A percentile compares a stretch with the other conserved stretches of the same genome.
Evolutionary conservation across 2,113 vertebrate species (phyloP).

Genomic region (Herpailurus yagouaroundi): DNA sequence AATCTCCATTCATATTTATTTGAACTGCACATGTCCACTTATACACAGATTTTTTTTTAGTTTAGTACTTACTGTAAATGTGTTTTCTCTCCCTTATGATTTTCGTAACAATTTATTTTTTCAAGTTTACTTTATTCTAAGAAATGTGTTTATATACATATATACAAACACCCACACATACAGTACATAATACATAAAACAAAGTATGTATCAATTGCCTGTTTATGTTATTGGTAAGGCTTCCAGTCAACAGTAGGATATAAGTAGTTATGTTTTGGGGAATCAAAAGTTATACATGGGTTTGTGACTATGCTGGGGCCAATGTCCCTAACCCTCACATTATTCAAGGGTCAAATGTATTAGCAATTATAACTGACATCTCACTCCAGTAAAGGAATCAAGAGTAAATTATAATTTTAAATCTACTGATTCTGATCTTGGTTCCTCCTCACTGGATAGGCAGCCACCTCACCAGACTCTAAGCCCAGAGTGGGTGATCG

Average conservation of each 20-base stretch:
- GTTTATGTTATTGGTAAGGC: neutral
- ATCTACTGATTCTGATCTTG: neutral
- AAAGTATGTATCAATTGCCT: neutral
- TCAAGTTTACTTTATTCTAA: neutral
- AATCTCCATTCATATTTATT: neutral
- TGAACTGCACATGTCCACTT: neutral
- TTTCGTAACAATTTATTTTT: neutral
- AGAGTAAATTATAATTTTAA: neutral
- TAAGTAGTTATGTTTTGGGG: neutral
- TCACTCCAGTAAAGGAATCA: neutral
- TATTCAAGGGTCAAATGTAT: neutral
- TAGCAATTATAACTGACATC: neutral
- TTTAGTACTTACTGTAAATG: neutral
- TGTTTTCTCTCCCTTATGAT: neutral
- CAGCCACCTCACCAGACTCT: neutral
- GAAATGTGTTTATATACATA: neutral
- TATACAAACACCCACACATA: neutral
- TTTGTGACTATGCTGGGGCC: neutral
- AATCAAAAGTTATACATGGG: neutral
- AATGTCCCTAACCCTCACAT: neutral
- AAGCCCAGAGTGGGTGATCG: neutral
- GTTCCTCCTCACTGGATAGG: neutral
- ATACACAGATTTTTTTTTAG: neutral
- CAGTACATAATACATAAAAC: neutral
- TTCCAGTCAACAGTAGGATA: neutral